These are phyloP conservation scores for Phenganax marumi DNA, from an alignment of 92 coral and sea anemone species.

Conservation along the genomic window DNA sequence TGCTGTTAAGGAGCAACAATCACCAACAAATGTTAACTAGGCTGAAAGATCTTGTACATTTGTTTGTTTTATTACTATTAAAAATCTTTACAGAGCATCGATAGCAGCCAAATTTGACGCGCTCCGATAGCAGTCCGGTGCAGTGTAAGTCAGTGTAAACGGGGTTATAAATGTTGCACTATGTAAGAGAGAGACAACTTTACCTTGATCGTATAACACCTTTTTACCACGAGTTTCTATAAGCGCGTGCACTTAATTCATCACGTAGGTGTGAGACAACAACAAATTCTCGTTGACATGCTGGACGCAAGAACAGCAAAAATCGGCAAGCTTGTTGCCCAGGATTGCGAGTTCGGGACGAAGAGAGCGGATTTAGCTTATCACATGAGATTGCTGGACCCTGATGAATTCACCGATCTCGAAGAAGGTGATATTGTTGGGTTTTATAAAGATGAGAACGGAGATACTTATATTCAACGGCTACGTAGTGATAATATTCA, in stretches of 20 bases:
- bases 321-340: constrained; percentile 68
- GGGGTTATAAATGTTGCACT: no score
- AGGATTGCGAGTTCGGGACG: constrained; percentile 25
- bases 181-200: no score
- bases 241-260: background rate
- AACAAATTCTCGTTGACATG: constrained; percentile 57
- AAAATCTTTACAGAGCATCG: no score
- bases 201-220: background rate
- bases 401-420: constrained; percentile 63
- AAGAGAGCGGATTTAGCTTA: constrained; percentile 85
- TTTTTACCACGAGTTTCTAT: background rate
- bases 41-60: no score
- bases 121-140: no score
- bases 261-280: background rate
- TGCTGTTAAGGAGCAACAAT: no score
- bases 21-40: no score
- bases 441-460: constrained; percentile 70
- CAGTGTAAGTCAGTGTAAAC: no score
- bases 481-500: constrained; percentile 65
- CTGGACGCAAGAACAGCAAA: constrained; percentile 86
- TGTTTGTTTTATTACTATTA: no score
- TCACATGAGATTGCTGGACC: constrained; percentile 69
- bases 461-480: constrained; percentile 63
- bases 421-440: constrained; percentile 96
- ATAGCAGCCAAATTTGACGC: no score